Percentiles rank a stretch among this genome's conserved stretches.
These are phyloP conservation scores for Dipus sagitta DNA, from an alignment of 2,797 vertebrate genomes.

Conservation along the genomic window DNA sequence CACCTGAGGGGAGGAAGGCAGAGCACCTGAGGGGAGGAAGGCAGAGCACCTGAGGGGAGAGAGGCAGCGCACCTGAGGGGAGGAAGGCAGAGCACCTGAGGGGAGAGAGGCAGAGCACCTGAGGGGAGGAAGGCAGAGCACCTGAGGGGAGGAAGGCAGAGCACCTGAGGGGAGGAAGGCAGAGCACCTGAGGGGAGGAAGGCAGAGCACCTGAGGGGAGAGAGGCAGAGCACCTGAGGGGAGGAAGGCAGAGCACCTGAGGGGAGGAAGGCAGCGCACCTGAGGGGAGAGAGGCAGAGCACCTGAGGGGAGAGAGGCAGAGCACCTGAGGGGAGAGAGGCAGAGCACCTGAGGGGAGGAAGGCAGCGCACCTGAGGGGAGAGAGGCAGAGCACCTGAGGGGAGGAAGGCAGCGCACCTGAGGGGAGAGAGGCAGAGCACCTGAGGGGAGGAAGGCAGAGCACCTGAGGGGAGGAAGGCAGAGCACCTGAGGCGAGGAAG, in stretches of 20 bases:
- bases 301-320: accelerated
- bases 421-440: no score
- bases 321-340: conserved; percentile 93
- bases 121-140: conserved; percentile 65
- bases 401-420: conserved; percentile 86
- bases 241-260: no score
- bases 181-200: conserved; percentile 88
- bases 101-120: no score
- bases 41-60: no score
- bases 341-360: no score
- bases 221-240: conserved; percentile 87
- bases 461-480: conserved; percentile 87
- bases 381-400: no score
- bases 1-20: accelerated
- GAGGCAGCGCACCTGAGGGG: no score
- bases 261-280: conserved; percentile 84
- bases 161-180: accelerated
- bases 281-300: no score
- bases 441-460: background rate
- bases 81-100: conserved; percentile 87
- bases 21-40: conserved; percentile 88
- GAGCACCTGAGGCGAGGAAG: accelerated
- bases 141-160: conserved; percentile 84
- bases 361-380: conserved; percentile 89
- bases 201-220: no score